phyloP scores from a whole-genome alignment of 2,888 invertebrate genomes.

The Alcis repandata region DNA sequence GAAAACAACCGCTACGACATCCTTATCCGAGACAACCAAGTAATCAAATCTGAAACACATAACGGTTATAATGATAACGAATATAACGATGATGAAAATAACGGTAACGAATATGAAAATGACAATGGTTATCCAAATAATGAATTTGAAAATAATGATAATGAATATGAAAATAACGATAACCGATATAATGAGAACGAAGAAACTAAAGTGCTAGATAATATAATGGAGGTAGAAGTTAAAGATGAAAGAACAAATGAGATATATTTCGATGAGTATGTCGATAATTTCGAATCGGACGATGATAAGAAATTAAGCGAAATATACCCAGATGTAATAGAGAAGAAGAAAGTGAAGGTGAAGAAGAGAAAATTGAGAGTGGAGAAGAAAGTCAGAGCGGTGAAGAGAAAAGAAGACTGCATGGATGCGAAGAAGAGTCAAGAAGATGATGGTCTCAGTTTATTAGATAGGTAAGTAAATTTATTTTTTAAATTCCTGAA shows the following conservation, averaged over 20 bases:
- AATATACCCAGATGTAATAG: conserved; percentile 55
- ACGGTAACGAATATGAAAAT: conserved; percentile 14
- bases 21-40: conserved; percentile 51
- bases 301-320: conserved; percentile 68
- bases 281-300: conserved; percentile 64
- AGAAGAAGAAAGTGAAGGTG: conserved; percentile 49
- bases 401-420: conserved; percentile 22
- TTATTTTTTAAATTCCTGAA: too few species aligned
- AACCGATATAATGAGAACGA: conserved; percentile 17
- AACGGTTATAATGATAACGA: conserved; percentile 17
- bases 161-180: conserved; percentile 9
- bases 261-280: conserved; percentile 67
- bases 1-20: conserved; percentile 60
- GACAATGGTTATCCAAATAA: conserved; percentile 14
- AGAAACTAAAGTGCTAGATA: conserved; percentile 9
- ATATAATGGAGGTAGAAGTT: conserved; percentile 54
- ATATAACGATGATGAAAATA: conserved; percentile 24
- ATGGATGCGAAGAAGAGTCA: conserved; percentile 46
- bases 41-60: conserved; percentile 50
- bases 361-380: conserved; percentile 49
- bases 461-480: conserved; percentile 62
- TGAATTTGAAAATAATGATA: conserved; percentile 6
- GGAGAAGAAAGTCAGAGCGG: conserved; percentile 49
- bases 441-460: conserved; percentile 46
- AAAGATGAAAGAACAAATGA: conserved; percentile 66